A percentile compares a stretch with the other conserved stretches of the same genome.
Conservation (phyloP, 1,140 invertebrate species). For the Heliconius nattereri region DNA sequence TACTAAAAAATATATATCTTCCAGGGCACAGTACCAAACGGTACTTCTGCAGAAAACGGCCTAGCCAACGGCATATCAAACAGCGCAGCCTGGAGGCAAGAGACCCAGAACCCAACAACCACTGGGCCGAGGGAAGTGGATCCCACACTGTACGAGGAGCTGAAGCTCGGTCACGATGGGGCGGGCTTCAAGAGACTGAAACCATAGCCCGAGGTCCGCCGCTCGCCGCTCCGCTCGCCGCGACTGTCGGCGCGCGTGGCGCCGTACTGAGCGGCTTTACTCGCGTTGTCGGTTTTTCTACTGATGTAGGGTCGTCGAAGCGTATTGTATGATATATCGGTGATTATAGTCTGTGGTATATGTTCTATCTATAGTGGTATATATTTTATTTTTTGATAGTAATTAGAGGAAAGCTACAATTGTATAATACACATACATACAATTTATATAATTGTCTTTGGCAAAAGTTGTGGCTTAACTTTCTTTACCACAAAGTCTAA, state of each 20-base stretch:
- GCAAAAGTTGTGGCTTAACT: too few species aligned
- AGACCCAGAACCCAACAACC: conserved; percentile 78
- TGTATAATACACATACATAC: too few species aligned
- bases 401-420: too few species aligned
- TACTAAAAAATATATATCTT: not conserved
- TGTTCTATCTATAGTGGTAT: too few species aligned
- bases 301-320: not conserved
- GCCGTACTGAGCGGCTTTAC: conserved; percentile 60
- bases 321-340: not conserved
- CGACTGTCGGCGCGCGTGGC: conserved; percentile 68
- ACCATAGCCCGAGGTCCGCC: conserved; percentile 78
- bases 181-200: conserved; percentile 89
- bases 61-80: conserved; percentile 65
- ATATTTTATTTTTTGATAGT: too few species aligned
- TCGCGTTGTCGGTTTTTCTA: not conserved
- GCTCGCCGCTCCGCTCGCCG: conserved; percentile 70
- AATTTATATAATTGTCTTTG: too few species aligned
- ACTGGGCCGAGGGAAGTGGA: conserved; percentile 82
- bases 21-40: conserved; percentile 64
- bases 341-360: too few species aligned
- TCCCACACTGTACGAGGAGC: conserved; percentile 88
- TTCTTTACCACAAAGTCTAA: too few species aligned
- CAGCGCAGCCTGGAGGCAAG: conserved; percentile 80
- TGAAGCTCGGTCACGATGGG: conserved; percentile 89
- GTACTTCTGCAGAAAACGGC: conserved; percentile 57